These are phyloP conservation scores for Macrocentrus cingulum DNA, from an alignment of 1,140 invertebrate genomes.

Conservation along the genomic window DNA sequence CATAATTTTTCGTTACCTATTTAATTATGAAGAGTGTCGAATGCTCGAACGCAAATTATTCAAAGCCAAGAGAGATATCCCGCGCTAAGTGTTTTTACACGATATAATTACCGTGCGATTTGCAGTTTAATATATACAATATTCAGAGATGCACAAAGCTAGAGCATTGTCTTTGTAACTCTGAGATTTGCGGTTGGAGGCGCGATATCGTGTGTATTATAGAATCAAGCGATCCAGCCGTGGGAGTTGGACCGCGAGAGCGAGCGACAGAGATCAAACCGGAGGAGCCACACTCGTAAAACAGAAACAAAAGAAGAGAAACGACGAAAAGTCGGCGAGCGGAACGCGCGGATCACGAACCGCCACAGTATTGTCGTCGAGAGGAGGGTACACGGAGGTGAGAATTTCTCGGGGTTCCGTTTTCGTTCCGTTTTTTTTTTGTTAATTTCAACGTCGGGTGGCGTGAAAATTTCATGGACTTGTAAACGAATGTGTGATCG, in stretches of 20 bases:
- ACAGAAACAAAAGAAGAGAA: neutral
- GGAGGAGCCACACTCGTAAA: neutral
- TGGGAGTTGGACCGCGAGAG: neutral
- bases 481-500: slow-evolving; percentile 30
- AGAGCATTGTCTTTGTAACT: slow-evolving; percentile 5
- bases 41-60: no score
- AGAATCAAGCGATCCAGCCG: slow-evolving; percentile 6
- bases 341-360: slow-evolving; percentile 43
- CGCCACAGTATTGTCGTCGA: slow-evolving; percentile 46
- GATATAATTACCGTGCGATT: no score
- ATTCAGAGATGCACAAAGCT: no score
- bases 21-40: no score
- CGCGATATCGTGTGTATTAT: slow-evolving; percentile 6
- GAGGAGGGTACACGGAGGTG: slow-evolving; percentile 42
- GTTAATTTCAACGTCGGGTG: slow-evolving; percentile 16
- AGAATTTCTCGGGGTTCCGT: slow-evolving; percentile 24
- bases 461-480: slow-evolving; percentile 3
- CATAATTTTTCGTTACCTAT: no score
- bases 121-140: no score
- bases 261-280: neutral
- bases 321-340: no score
- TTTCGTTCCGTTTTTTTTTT: slow-evolving; percentile 21
- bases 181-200: slow-evolving; percentile 11
- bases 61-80: no score
- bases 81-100: no score